These are phyloP conservation scores for Perdita meconis DNA, from an alignment of 2,888 invertebrate species.

Conservation along the genomic window DNA sequence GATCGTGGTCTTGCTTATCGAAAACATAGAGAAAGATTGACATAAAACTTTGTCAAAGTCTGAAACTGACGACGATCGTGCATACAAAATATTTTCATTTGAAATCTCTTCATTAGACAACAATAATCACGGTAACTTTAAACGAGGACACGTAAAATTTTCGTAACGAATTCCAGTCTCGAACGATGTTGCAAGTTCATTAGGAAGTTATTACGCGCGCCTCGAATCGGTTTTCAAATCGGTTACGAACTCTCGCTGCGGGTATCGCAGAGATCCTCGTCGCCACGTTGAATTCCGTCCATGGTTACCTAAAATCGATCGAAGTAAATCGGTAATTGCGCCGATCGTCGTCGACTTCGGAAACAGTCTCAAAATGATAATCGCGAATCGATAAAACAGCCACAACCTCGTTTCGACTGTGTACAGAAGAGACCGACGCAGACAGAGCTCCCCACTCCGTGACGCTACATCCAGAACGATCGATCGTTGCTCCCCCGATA, in stretches of 20 bases:
- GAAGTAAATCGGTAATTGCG: background rate
- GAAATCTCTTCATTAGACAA: too few relatives aligned
- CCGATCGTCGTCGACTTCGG: constrained; percentile 7
- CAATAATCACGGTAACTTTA: too few relatives aligned
- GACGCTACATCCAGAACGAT: background rate
- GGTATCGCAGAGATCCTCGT: constrained; percentile 63
- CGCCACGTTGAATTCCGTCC: constrained; percentile 2
- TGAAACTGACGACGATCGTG: too few relatives aligned
- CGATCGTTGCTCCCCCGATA: constrained; percentile 30
- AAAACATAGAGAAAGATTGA: too few relatives aligned
- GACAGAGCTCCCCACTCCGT: too few relatives aligned
- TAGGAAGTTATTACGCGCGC: background rate
- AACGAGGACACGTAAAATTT: too few relatives aligned
- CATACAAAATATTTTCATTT: too few relatives aligned
- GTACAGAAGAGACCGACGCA: background rate
- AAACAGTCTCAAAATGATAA: too few relatives aligned
- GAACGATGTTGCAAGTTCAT: background rate
- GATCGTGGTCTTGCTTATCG: constrained; percentile 18
- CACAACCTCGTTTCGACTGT: background rate
- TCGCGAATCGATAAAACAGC: background rate
- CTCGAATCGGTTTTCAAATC: background rate
- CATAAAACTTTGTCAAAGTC: too few relatives aligned
- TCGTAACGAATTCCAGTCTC: too few relatives aligned
- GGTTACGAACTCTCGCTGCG: constrained; percentile 64
- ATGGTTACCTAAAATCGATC: background rate